phyloP scores from a whole-genome alignment of 2,113 vertebrate species.

The Malurus alboscapulatus region DNA sequence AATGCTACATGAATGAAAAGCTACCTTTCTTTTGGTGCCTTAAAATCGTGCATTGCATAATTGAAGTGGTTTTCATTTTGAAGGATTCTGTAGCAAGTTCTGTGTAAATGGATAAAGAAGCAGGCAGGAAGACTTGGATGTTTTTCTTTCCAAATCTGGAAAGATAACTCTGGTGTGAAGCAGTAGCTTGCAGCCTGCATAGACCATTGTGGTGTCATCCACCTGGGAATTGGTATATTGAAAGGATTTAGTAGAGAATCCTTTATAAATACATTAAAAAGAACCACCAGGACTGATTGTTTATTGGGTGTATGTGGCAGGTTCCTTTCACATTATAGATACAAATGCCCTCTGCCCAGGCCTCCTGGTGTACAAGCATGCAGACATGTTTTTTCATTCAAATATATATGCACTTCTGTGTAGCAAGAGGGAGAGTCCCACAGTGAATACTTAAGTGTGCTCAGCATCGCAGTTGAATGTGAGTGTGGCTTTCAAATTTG shows the following conservation, averaged over 20 bases:
- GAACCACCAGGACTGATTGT: neutral
- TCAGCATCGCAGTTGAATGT: neutral
- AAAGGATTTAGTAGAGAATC: neutral
- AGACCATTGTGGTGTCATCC: neutral
- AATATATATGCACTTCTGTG: rapidly evolving
- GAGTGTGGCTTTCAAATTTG: neutral
- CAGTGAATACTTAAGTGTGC: neutral
- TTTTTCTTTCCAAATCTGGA: neutral
- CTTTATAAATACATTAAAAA: neutral
- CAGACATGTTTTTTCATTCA: neutral
- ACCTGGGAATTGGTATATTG: neutral
- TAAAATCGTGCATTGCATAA: neutral
- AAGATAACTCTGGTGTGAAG: neutral
- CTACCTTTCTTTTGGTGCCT: neutral
- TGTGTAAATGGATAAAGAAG: neutral
- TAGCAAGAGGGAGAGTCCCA: neutral
- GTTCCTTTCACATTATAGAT: neutral
- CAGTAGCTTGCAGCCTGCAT: neutral
- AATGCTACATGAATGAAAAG: neutral
- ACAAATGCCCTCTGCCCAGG: neutral
- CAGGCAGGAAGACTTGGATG: neutral
- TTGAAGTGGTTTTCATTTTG: neutral
- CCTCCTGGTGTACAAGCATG: neutral
- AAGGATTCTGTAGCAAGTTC: neutral
- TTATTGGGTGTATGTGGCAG: neutral